Conservation (phyloP, 2,113 vertebrate genomes). For the Clinocottus analis region DNA sequence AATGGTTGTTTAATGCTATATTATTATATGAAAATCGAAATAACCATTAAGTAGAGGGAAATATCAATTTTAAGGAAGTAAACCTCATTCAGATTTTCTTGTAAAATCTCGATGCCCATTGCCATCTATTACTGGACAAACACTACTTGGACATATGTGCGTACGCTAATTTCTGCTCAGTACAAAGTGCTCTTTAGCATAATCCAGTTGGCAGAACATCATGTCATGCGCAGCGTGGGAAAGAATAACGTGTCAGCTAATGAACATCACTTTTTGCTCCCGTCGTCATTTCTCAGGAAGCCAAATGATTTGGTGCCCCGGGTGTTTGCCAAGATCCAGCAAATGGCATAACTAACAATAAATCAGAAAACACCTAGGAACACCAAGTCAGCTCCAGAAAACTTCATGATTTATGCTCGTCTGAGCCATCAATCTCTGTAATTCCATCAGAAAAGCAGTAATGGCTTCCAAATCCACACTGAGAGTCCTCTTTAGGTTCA, state of each 20-base stretch:
- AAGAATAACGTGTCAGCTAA: slow-evolving; percentile 54
- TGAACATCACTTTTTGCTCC: slow-evolving; percentile 57
- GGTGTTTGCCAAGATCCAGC: slow-evolving; percentile 67
- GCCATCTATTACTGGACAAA: not conserved
- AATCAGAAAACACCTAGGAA: slow-evolving; percentile 63
- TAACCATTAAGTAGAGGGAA: no score
- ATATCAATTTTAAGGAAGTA: not conserved
- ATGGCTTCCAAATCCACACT: slow-evolving; percentile 52
- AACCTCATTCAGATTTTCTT: not conserved
- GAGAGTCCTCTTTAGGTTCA: slow-evolving; percentile 43
- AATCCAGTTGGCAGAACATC: slow-evolving; percentile 17
- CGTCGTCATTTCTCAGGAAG: slow-evolving; percentile 48
- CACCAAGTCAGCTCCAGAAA: slow-evolving; percentile 65
- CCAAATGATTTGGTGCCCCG: slow-evolving; percentile 63
- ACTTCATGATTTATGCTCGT: slow-evolving; percentile 60
- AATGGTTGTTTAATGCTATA: no score
- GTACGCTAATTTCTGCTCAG: not conserved
- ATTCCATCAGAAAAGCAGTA: slow-evolving; percentile 52
- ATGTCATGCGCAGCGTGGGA: slow-evolving; percentile 20
- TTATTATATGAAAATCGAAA: no score
- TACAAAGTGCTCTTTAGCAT: not conserved
- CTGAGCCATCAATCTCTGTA: slow-evolving; percentile 55
- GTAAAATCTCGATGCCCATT: not conserved
- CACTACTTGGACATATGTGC: not conserved
- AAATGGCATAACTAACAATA: slow-evolving; percentile 66